These are phyloP conservation scores for Netelia inedita DNA, from an alignment of 2,888 invertebrate genomes.

Conservation along the genomic window DNA sequence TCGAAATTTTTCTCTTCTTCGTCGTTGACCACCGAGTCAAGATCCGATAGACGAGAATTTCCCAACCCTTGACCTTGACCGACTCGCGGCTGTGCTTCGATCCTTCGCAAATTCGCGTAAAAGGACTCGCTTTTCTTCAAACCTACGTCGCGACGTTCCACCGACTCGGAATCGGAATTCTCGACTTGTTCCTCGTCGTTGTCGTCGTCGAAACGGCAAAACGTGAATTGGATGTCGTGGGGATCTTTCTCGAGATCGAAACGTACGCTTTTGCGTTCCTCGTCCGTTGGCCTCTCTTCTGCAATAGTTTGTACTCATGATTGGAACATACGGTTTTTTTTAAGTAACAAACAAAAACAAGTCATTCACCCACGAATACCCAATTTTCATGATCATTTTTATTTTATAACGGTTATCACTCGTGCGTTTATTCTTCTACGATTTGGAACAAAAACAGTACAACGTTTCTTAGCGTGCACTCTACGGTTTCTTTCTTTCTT, in stretches of 20 bases:
- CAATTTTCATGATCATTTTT: slow-evolving; percentile 3
- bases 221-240: slow-evolving; percentile 83
- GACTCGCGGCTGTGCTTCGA: slow-evolving; percentile 31
- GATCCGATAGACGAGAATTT: slow-evolving; percentile 17
- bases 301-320: slow-evolving; percentile 60
- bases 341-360: slow-evolving; percentile 2
- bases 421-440: slow-evolving; percentile 35
- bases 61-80: slow-evolving; percentile 19
- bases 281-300: slow-evolving; percentile 87
- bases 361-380: slow-evolving; percentile 11
- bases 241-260: slow-evolving; percentile 87
- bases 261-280: slow-evolving; percentile 91
- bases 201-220: slow-evolving; percentile 80
- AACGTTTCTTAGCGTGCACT: slow-evolving; percentile 26
- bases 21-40: slow-evolving; percentile 29
- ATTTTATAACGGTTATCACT: slow-evolving; percentile 8
- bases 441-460: not conserved
- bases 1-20: not conserved
- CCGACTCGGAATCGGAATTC: slow-evolving; percentile 75
- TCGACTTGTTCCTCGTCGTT: slow-evolving; percentile 52
- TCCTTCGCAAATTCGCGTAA: slow-evolving; percentile 30
- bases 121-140: slow-evolving; percentile 24
- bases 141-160: slow-evolving; percentile 59
- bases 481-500: not conserved
- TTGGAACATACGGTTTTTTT: not conserved